Evolutionary conservation across 2,113 vertebrate genomes (phyloP).

Genomic region (Struthio camelus): DNA sequence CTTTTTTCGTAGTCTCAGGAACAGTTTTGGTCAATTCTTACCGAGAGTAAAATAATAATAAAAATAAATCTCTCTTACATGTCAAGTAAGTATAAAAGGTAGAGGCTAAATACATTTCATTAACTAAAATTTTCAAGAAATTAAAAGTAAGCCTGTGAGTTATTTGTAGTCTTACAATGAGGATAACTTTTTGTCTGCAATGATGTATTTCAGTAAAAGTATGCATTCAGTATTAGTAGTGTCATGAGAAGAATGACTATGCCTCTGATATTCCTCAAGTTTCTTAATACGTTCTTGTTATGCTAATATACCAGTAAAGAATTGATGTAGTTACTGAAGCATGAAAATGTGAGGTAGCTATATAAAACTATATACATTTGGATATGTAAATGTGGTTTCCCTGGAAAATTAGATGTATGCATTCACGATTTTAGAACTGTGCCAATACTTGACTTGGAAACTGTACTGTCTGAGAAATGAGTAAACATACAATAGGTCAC

Average conservation of each 20-base stretch:
- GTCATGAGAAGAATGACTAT: background rate
- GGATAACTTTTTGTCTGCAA: background rate
- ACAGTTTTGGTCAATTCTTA: fast-evolving
- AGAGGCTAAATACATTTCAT: background rate
- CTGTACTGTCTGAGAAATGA: background rate
- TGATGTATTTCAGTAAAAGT: background rate
- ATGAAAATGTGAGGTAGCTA: background rate
- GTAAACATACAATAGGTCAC: background rate
- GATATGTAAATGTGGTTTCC: background rate
- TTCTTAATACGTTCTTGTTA: background rate
- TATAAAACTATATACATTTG: background rate
- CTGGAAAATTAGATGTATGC: background rate
- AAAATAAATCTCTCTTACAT: background rate
- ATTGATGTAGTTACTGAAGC: background rate
- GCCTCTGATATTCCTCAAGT: fast-evolving
- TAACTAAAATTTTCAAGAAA: background rate
- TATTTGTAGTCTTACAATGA: background rate
- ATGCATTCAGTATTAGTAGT: background rate
- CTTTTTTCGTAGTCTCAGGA: background rate
- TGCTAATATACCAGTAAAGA: background rate
- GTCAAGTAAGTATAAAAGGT: fast-evolving
- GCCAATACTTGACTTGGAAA: background rate
- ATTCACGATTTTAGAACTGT: background rate
- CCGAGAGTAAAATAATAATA: background rate
- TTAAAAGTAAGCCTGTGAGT: background rate